Base-by-base conservation (phyloP, 2,888 invertebrate genomes). In the Magallana nippona region DNA sequence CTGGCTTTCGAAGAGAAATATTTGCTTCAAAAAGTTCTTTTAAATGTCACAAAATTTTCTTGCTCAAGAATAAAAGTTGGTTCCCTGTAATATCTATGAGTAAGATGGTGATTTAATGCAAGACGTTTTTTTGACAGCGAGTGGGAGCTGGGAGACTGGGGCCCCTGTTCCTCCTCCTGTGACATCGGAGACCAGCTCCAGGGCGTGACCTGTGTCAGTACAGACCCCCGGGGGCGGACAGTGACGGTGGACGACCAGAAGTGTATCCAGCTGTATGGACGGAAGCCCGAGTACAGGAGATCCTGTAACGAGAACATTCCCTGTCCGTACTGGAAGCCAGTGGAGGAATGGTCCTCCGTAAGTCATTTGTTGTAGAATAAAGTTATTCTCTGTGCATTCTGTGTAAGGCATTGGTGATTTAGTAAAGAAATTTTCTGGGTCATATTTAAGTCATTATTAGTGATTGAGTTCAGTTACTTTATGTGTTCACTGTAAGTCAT, bases 121-220 rank as follows among this genome's bases (percentile, higher is more conserved):
- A 44, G 44, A 3, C 44, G 0, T 44, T 44, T 44, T n/a, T 10
- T 55, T 77, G 19, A 15, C 56, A 93, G 92, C 3, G 83, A 84
- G 27, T 93, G 92, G 92, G 87, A 89, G 63, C 85, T 86, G 97
- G 96, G 97, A 13, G 95, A 96, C 71, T 96, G 97, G 80, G 96
- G 97, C 19, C 96, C 96, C 83, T 99, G 99, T 94, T 98, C 98
- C 11, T 95, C 98, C 87, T 96, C 97, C 55, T 99, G 99, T 93
- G 99, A 98, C 0, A 98, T 98, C 10, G 99, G 99, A 82, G 98
- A 98, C 32, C 96, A 97, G 87, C 96, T 96, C 91, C 98, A 98
- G 95, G 96, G 96, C 10, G 91, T 92, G 44, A 89, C 86, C 85
- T 93, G 93, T 88, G 86, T 90, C 77, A 87, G 90, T 44, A 86